Evolutionary conservation across 2,113 vertebrate species (phyloP), one percentile per base, ranked within the genome.

Genomic region (Struthio camelus): DNA sequence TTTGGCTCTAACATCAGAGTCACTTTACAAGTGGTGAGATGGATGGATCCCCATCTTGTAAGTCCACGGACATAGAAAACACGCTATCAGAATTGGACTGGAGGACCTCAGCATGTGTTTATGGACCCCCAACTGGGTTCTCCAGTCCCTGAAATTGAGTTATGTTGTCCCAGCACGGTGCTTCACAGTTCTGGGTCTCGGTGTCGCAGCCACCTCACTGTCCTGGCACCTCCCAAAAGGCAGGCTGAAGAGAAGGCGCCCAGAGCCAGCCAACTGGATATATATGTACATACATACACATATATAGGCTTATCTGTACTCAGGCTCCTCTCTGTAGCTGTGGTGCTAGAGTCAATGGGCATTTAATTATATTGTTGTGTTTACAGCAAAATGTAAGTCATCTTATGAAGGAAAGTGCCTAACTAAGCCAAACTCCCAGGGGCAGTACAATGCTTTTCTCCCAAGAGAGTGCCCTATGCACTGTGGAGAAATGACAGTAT

Each of bases 211-310:
- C 27, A 50, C 12, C 4, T 13, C 1, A 7, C 16, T 44, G 28
- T 0, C 1, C 36, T 44, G 65, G 28, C 18, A 89, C 12, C n/a
- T 36, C 62, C 23, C 0, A 0, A 38, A 38, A n/a, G 27, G 30
- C 42, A 64, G 6, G 22, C 0, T 1, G 58, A 87, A 36, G 36
- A 86, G 27, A 24, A 77, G 10, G 9, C 54, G 70, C 1, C 3
- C 32, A 15, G 13, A 66, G 50, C 42, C 5, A 4, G 36, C 10
- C 1, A 3, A 24, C 0, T 0, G 44, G 46, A 48, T 6, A 48
- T 48, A 48, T 19, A 48, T n/a, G n/a, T n/a, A n/a, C n/a, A n/a
- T n/a, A n/a, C n/a, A n/a, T n/a, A n/a, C n/a, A n/a, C n/a, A n/a
- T n/a, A 62, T 22, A 38, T 34, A 73, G n/a, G 18, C 42, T 62